These are phyloP conservation scores for Rotaria sp. DNA, from an alignment of 2,888 invertebrate genomes.

Conservation along the genomic window DNA sequence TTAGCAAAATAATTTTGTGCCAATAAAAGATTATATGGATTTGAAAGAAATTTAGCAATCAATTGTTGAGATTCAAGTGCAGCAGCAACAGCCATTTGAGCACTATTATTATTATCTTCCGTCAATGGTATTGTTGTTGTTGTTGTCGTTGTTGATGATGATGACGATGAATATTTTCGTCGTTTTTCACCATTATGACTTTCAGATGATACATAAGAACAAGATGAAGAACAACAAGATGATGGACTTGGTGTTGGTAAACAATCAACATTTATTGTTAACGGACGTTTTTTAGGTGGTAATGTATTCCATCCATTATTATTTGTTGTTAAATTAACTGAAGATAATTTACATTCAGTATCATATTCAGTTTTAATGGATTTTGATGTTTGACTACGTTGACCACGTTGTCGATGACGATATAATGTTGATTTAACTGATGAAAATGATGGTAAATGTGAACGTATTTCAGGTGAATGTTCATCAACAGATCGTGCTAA, in stretches of 20 bases:
- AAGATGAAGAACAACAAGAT: background rate
- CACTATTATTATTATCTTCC: background rate
- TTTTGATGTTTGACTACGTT: background rate
- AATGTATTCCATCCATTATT: background rate
- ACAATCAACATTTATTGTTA: conserved; percentile 14
- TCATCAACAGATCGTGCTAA: background rate
- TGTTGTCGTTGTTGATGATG: background rate
- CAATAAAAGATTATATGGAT: conserved; percentile 16
- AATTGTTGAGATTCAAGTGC: conserved; percentile 11
- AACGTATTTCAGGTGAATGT: background rate
- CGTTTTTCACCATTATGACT: background rate
- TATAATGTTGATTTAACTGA: conserved; percentile 28
- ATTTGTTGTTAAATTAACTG: background rate
- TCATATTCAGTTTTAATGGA: background rate
- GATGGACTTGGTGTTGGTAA: conserved; percentile 19
- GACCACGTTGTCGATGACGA: conserved; percentile 24
- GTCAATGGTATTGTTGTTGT: background rate
- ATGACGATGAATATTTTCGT: conserved; percentile 8
- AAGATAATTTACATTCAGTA: background rate
- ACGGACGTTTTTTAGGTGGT: background rate
- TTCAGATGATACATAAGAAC: background rate
- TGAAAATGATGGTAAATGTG: conserved; percentile 5
- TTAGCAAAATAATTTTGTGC: conserved; percentile 9
- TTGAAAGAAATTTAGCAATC: conserved; percentile 15
- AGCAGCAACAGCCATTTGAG: background rate